phyloP scores from a whole-genome alignment of 2,797 vertebrate genomes.

The Cossypha niveicapilla region DNA sequence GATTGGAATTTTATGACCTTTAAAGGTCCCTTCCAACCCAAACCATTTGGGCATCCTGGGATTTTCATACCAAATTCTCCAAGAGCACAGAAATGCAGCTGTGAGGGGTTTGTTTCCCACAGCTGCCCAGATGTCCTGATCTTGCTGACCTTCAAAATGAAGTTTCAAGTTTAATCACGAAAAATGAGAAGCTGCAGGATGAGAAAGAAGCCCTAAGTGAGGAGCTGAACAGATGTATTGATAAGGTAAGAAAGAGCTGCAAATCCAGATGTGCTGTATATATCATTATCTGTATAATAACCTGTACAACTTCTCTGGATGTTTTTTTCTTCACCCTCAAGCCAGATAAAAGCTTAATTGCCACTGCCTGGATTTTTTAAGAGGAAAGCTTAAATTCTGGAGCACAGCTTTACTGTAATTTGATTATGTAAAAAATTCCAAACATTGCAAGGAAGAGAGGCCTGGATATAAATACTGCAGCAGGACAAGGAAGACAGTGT shows the following conservation, averaged over 20 bases:
- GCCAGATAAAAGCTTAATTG: background rate
- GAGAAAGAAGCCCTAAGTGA: slow-evolving; percentile 79
- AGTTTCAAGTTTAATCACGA: slow-evolving; percentile 62
- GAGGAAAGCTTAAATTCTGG: background rate
- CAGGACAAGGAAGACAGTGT: slow-evolving; percentile 10
- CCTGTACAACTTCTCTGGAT: background rate
- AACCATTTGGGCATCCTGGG: background rate
- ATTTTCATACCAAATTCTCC: background rate
- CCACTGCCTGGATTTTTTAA: background rate
- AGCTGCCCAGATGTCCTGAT: slow-evolving; percentile 72
- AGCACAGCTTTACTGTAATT: background rate
- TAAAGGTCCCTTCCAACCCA: background rate
- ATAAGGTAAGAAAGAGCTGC: slow-evolving; percentile 72
- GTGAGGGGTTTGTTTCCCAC: slow-evolving; percentile 9
- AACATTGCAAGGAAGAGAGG: background rate
- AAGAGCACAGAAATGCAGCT: background rate
- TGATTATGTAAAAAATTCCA: background rate
- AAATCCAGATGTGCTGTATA: background rate
- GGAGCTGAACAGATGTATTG: slow-evolving; percentile 75
- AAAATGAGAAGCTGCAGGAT: slow-evolving; percentile 76
- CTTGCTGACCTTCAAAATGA: slow-evolving; percentile 73
- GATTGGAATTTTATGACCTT: background rate
- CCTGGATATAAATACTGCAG: background rate
- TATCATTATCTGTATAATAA: background rate
- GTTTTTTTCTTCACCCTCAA: background rate